Percentiles rank a stretch among this genome's conserved stretches.
These are phyloP conservation scores for Coregonus clupeaformis DNA, from an alignment of 2,113 vertebrate species.

Conservation along the genomic window DNA sequence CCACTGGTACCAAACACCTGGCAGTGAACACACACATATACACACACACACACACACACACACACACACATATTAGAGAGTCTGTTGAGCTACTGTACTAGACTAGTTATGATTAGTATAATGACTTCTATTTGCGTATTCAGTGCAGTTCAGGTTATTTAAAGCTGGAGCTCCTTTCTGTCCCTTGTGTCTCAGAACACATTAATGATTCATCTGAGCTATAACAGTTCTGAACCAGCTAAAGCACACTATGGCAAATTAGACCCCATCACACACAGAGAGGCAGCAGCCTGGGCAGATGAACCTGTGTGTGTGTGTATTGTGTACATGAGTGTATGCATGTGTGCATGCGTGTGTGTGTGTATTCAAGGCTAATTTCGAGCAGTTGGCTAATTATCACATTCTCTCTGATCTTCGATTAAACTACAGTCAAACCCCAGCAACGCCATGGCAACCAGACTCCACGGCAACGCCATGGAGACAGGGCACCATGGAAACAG, in stretches of 20 bases:
- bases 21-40: not conserved
- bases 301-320: slow-evolving; percentile 19
- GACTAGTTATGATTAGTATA: not conserved
- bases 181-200: slow-evolving; percentile 27
- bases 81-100: not conserved
- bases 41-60: no score
- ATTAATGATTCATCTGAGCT: slow-evolving; percentile 33
- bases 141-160: slow-evolving; percentile 6
- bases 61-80: not conserved
- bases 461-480: slow-evolving; percentile 58
- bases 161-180: slow-evolving; percentile 17
- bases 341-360: slow-evolving; percentile 10
- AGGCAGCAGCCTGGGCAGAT: slow-evolving; percentile 35
- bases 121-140: not conserved
- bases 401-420: slow-evolving; percentile 69
- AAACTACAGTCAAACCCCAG: slow-evolving; percentile 59
- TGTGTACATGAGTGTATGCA: slow-evolving; percentile 15
- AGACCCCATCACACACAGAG: slow-evolving; percentile 28
- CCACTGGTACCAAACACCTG: slow-evolving; percentile 15
- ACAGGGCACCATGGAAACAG: slow-evolving; percentile 68
- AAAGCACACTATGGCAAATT: slow-evolving; percentile 23
- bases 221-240: slow-evolving; percentile 34
- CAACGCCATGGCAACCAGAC: slow-evolving; percentile 55
- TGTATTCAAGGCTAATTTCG: slow-evolving; percentile 33
- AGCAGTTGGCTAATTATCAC: slow-evolving; percentile 65